These are phyloP conservation scores for Phrynocephalus forsythii DNA, from an alignment of 2,797 vertebrate species.

Conservation along the genomic window DNA sequence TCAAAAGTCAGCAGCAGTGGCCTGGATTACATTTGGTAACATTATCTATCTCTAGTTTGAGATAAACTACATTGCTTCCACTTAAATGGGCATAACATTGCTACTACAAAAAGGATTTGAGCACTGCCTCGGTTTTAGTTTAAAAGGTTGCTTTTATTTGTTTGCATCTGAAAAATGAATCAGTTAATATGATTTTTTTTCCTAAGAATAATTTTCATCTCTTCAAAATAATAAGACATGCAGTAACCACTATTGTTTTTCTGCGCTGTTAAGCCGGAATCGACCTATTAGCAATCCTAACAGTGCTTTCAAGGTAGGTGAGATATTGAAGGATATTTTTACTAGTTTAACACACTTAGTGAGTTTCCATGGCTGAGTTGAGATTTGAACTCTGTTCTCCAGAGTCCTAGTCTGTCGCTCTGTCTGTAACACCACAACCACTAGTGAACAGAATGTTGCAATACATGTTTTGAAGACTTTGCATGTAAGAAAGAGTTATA, in stretches of 20 bases:
- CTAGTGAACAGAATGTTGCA: conserved; percentile 19
- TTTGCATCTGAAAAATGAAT: neutral
- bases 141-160: neutral
- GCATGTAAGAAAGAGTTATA: neutral
- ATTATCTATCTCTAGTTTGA: no score
- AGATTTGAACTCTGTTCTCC: no score
- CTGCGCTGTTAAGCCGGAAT: no score
- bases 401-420: no score
- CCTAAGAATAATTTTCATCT: neutral
- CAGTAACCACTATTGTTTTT: neutral
- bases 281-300: no score
- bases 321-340: no score
- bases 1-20: neutral
- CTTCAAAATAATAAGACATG: neutral
- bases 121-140: neutral
- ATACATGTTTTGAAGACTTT: neutral
- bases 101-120: neutral
- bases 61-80: no score
- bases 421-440: neutral
- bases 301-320: no score
- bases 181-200: neutral
- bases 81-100: neutral
- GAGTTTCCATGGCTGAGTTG: no score
- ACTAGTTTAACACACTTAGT: no score
- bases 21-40: neutral